phyloP scores from a whole-genome alignment of 2,888 invertebrate genomes.

The Polyommatus iphigenia region DNA sequence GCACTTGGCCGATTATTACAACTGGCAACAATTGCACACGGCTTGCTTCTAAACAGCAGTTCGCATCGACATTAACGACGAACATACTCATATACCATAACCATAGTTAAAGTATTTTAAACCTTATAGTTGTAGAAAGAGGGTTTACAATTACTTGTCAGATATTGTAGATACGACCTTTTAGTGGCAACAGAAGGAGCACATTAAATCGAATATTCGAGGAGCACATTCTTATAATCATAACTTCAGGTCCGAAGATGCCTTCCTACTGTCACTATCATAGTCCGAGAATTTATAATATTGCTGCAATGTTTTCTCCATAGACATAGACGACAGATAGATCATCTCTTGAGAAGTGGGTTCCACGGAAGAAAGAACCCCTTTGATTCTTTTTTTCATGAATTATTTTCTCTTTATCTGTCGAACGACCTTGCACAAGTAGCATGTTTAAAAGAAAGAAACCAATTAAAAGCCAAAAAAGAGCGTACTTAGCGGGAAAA shows the following conservation, averaged over 20 bases:
- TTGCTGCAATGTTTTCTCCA: background rate
- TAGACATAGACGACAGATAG: background rate
- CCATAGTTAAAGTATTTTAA: background rate
- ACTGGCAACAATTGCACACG: constrained; percentile 31
- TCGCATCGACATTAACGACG: background rate
- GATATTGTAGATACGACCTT: background rate
- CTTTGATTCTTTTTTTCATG: too few species aligned
- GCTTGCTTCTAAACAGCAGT: constrained; percentile 4
- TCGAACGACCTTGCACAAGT: too few species aligned
- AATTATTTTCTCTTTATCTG: background rate
- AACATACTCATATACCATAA: background rate
- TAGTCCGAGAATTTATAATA: constrained; percentile 10
- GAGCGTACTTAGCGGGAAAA: too few species aligned
- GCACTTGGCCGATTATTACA: too few species aligned
- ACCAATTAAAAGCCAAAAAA: too few species aligned
- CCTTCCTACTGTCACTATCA: constrained; percentile 10
- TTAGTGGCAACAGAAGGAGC: background rate
- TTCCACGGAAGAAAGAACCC: too few species aligned
- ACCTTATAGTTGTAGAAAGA: background rate
- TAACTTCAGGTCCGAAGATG: constrained; percentile 26
- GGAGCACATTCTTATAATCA: constrained; percentile 24
- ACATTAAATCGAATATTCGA: constrained; percentile 27
- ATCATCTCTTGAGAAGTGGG: background rate
- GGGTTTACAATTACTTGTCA: background rate
- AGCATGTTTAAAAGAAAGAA: too few species aligned